phyloP scores from a whole-genome alignment of 2,888 invertebrate species.

The Piscicola geometra region DNA sequence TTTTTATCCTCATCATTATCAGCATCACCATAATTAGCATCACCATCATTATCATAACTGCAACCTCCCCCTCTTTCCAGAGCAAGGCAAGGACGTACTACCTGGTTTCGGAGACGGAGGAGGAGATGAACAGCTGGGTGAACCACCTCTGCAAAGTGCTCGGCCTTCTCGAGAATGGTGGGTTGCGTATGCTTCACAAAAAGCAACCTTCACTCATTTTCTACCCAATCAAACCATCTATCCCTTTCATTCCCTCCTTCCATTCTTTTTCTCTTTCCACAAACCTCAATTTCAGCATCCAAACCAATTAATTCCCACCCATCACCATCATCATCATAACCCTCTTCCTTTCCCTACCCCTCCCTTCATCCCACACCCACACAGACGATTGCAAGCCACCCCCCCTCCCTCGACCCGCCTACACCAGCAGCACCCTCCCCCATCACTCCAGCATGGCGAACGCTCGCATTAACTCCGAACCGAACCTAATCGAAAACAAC shows the following conservation, averaged over 20 bases:
- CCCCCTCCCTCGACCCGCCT: not conserved
- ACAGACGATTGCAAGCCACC: not conserved
- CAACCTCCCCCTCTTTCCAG: not conserved
- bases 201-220: no score
- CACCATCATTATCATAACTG: no score
- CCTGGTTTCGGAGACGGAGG: slow-evolving; percentile 82
- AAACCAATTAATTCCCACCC: not conserved
- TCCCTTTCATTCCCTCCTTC: no score
- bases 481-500: not conserved
- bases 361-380: not conserved
- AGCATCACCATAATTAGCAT: no score
- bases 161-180: slow-evolving; percentile 37
- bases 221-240: no score
- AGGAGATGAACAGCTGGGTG: slow-evolving; percentile 91
- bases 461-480: slow-evolving; percentile 9
- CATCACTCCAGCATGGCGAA: not conserved
- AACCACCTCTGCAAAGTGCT: slow-evolving; percentile 83
- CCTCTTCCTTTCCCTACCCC: no score
- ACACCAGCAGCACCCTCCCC: no score
- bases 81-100: slow-evolving; percentile 68
- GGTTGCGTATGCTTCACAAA: not conserved
- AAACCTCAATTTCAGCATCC: not conserved
- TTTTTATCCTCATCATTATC: no score
- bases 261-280: not conserved
- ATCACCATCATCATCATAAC: not conserved